Conservation (phyloP, 2,113 vertebrate genomes). For the Daphoenositta chrysoptera region DNA sequence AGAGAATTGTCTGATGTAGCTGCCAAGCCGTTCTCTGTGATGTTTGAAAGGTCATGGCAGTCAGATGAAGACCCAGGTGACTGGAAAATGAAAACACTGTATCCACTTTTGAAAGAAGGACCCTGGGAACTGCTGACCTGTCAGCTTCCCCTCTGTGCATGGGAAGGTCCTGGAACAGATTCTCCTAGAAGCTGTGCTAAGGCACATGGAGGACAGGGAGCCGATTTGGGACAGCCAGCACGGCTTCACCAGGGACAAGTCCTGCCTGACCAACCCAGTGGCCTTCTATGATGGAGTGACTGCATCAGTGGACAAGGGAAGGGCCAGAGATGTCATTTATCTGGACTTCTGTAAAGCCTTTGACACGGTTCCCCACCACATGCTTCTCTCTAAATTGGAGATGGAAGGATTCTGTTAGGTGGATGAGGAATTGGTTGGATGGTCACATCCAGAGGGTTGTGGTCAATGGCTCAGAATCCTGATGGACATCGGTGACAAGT, state of each 20-base stretch:
- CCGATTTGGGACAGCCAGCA: neutral
- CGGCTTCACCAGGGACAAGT: neutral
- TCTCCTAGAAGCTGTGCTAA: neutral
- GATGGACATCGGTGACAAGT: fast-evolving
- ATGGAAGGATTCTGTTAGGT: neutral
- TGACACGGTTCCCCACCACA: neutral
- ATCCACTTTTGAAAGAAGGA: neutral
- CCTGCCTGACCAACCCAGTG: neutral
- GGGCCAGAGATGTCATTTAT: neutral
- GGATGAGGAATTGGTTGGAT: neutral
- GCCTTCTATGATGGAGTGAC: neutral
- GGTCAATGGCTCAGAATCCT: neutral
- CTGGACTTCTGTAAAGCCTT: neutral
- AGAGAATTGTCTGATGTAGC: neutral
- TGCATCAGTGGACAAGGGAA: too few species aligned
- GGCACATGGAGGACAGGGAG: neutral
- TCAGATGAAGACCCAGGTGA: neutral
- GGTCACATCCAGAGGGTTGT: neutral
- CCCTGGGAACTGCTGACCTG: neutral
- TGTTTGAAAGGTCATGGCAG: neutral
- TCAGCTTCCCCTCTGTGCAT: neutral
- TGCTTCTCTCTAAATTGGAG: neutral
- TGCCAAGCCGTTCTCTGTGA: neutral
- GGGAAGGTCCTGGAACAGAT: neutral
- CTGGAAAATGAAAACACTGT: neutral